Evolutionary conservation across 2,113 vertebrate genomes (phyloP), one percentile per base, ranked within the genome.

Genomic region (Heliornis fulica): DNA sequence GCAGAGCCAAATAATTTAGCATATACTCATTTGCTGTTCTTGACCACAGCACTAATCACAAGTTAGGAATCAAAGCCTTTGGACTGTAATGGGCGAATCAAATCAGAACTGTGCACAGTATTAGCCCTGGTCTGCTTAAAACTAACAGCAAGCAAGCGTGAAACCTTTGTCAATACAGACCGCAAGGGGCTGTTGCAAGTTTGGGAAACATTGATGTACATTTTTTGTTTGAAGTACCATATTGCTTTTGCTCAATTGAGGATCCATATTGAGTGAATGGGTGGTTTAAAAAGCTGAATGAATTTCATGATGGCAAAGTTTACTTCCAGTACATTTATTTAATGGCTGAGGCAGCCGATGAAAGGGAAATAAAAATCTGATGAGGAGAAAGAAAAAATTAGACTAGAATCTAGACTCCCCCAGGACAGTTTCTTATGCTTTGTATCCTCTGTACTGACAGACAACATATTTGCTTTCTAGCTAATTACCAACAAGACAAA

Each of bases 401-500:
- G 91, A 89, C 83, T 92, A 92, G 80, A 89, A 92, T 92, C 91
- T 91, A 94, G 91, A 92, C 93, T 96, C 95, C 95, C 95, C 69
- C 56, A 94, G 93, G 96, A 96, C 86, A 93, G 83, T 90, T 95
- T 89, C 95, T 94, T 92, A 32, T 92, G 90, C 94, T 94, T 96
- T 94, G 89, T 95, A 94, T 94, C 83, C 68, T 93, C 89, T 91
- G 56, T 87, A 87, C 90, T 90, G 94, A 93, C 80, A 97, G 93
- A 90, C 72, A 92, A 93, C 83, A 74, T 91, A 96, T 97, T 96
- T 95, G 93, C 94, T 96, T 95, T 83, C 86, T 68, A 83, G 91
- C 91, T 97, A 94, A 97, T 97, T 96, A 97, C 64, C 91, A 96
- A 92, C 89, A 96, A 92, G 92, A 89, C 91, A 89, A 83, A 96